phyloP scores from a whole-genome alignment of 2,113 vertebrate species.

The Barnardius zonarius region DNA sequence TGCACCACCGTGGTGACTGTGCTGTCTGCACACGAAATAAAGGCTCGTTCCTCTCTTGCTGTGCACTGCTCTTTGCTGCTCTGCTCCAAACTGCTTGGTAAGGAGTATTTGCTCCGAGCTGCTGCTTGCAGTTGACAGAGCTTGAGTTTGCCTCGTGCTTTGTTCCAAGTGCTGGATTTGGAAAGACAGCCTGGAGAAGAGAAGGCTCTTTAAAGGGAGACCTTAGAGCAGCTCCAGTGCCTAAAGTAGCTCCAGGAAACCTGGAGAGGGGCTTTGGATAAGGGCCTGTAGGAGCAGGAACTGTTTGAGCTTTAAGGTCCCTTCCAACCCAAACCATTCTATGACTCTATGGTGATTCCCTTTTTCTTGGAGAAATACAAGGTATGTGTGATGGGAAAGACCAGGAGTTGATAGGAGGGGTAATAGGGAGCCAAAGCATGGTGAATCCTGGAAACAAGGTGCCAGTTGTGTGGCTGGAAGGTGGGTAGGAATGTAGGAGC shows the following conservation, averaged over 20 bases:
- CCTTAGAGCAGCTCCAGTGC: neutral
- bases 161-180: neutral
- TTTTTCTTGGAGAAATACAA: neutral
- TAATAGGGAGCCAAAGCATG: neutral
- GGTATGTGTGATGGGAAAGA: neutral
- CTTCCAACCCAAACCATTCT: neutral
- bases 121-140: conserved; percentile 26
- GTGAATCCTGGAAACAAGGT: neutral
- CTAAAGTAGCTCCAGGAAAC: neutral
- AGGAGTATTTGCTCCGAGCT: neutral
- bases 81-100: conserved; percentile 5
- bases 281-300: neutral
- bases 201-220: neutral
- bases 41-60: neutral
- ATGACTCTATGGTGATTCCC: neutral
- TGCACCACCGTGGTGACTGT: neutral
- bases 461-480: neutral
- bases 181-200: neutral
- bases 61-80: neutral
- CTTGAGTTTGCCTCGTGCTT: neutral
- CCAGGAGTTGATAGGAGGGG: neutral
- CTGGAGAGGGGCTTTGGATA: neutral
- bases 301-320: neutral
- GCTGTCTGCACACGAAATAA: neutral
- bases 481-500: neutral